A percentile compares a stretch with the other conserved stretches of the same genome.
These are phyloP conservation scores for Drosophila pseudotakahashii DNA, from an alignment of 2,888 invertebrate genomes.

Conservation along the genomic window DNA sequence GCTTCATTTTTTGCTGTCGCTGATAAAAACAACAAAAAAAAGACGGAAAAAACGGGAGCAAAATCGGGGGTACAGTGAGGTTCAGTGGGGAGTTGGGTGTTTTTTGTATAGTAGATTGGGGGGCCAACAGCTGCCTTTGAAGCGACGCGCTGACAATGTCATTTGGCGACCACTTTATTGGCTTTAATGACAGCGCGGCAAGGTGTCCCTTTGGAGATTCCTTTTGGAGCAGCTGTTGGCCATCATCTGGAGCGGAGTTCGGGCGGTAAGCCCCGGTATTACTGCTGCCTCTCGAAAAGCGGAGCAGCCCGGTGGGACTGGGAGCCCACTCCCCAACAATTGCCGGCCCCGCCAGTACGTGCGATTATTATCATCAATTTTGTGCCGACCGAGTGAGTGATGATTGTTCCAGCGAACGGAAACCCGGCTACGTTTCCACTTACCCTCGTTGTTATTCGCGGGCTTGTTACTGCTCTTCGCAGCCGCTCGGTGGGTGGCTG, in stretches of 20 bases:
- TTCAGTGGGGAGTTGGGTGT: conserved; percentile 1
- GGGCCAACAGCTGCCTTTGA: conserved; percentile 33
- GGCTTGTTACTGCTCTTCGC: conserved; percentile 29
- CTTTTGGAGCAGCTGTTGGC: conserved; percentile 63
- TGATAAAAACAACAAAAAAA: conserved; percentile 55
- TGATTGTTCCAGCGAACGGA: conserved; percentile 65
- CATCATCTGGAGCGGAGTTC: conserved; percentile 40
- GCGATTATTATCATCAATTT: conserved; percentile 83
- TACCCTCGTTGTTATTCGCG: conserved; percentile 13
- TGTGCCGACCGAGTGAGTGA: conserved; percentile 72
- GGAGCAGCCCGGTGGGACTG: conserved; percentile 28
- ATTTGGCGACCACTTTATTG: conserved; percentile 70
- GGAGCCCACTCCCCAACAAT: conserved; percentile 28
- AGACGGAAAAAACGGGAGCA: conserved; percentile 25
- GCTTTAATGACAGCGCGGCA: conserved; percentile 66
- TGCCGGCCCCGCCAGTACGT: conserved; percentile 57
- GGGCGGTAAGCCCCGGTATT: conserved; percentile 47
- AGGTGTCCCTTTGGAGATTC: conserved; percentile 48
- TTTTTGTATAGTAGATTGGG: background rate
- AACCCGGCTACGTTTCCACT: conserved; percentile 44
- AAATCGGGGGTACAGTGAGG: conserved; percentile 7
- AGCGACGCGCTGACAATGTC: conserved; percentile 68
- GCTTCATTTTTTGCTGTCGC: conserved; percentile 69
- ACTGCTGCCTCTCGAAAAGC: conserved; percentile 18
- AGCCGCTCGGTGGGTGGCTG: conserved; percentile 31